Evolutionary conservation across 2,888 invertebrate genomes (phyloP), one percentile per base, ranked within the genome.

Genomic region (Suillia variegata): DNA sequence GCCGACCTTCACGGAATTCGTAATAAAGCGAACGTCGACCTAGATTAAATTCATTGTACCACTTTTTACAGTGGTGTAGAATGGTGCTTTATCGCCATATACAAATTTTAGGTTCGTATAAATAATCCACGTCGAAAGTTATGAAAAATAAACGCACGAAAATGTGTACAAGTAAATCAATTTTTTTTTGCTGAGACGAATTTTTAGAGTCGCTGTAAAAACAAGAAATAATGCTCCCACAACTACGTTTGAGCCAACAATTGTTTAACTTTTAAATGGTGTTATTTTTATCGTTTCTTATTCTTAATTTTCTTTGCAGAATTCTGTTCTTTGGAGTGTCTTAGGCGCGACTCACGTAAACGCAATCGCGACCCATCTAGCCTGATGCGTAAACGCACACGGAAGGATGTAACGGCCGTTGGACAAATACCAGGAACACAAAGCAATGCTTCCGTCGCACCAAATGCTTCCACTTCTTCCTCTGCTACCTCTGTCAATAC

Each of bases 271-370:
- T n/a, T n/a, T n/a, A n/a, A n/a, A n/a, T n/a, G n/a, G n/a, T n/a
- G n/a, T n/a, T n/a, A n/a, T n/a, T n/a, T n/a, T n/a, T n/a, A n/a
- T n/a, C n/a, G n/a, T n/a, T n/a, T n/a, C n/a, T n/a, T n/a, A n/a
- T n/a, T n/a, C n/a, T n/a, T n/a, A n/a, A n/a, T 38, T 53, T 52
- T 18, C 15, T 17, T 65, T 64, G 0, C 49, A 71, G 80, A 70
- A 31, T 80, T 74, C 55, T 80, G 80, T 59, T 80, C 80, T 0
- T 38, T 74, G 10, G 62, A 64, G 24, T 80, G 80, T 47, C 71
- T 77, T 18, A 71, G 74, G 8, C 74, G 77, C 60, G 65, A 67
- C 56, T 24, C 67, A 20, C 64, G 70, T 1, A 74, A 72, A 55
- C 70, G 73, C 8, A 58, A 63, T 2, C 63, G 64, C 20, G 64